Evolutionary conservation across 2,797 vertebrate species (phyloP).

Genomic region (Chiroxiphia lanceolata): DNA sequence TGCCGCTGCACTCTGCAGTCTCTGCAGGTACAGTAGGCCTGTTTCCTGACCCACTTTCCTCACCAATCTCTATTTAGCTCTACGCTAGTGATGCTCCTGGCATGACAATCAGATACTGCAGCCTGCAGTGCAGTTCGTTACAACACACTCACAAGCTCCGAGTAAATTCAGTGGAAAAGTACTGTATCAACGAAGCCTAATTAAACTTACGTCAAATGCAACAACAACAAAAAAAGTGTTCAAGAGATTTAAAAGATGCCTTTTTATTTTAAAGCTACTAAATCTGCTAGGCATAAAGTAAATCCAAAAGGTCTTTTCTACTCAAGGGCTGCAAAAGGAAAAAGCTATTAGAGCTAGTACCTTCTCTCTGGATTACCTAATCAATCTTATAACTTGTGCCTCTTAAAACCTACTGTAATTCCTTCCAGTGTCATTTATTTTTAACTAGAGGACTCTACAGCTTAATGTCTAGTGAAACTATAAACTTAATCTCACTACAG

Average conservation of each 20-base stretch:
- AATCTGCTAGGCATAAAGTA: neutral
- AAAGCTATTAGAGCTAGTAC: neutral
- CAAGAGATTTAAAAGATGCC: neutral
- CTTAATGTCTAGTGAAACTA: neutral
- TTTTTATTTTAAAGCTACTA: conserved; percentile 8
- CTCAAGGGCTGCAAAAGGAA: neutral
- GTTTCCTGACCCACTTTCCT: conserved; percentile 80
- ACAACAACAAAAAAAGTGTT: neutral
- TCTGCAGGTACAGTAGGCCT: conserved; percentile 76
- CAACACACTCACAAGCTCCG: conserved; percentile 68
- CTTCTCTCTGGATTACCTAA: neutral
- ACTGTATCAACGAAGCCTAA: conserved; percentile 68
- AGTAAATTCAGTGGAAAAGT: conserved; percentile 80
- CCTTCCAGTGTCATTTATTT: conserved; percentile 5
- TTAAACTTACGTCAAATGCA: conserved; percentile 55
- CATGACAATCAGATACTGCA: conserved; percentile 82
- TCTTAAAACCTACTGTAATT: conserved; percentile 8
- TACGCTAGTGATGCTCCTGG: conserved; percentile 76
- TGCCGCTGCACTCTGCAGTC: conserved; percentile 61
- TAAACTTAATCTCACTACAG: neutral
- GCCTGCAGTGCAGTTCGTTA: conserved; percentile 78
- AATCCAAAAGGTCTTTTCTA: conserved; percentile 35
- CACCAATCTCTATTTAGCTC: conserved; percentile 77
- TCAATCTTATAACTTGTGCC: neutral
- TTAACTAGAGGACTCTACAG: neutral